These are phyloP conservation scores for Alosa alosa DNA, from an alignment of 2,113 vertebrate species.

Conservation along the genomic window DNA sequence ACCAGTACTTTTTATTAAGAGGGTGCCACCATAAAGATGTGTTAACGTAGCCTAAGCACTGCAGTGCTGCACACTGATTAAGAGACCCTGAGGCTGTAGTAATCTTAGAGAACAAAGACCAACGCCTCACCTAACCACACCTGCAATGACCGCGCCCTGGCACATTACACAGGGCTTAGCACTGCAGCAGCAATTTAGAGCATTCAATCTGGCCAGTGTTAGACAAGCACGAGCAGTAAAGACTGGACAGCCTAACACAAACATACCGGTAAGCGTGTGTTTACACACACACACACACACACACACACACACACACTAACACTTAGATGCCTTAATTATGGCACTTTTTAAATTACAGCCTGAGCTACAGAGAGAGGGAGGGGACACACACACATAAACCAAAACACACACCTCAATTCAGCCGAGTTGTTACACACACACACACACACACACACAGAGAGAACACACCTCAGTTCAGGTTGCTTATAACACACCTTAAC, in stretches of 20 bases:
- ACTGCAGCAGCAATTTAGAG: too few species aligned
- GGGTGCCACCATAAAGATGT: too few species aligned
- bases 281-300: neutral
- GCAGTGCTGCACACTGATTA: neutral
- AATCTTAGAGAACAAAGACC: neutral
- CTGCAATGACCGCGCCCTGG: neutral
- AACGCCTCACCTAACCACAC: neutral
- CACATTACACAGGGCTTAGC: neutral
- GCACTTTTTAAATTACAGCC: neutral
- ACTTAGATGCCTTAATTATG: neutral
- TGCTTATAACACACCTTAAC: neutral
- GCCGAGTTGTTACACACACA: neutral
- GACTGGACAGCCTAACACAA: neutral
- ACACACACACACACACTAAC: neutral
- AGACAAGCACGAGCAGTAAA: too few species aligned
- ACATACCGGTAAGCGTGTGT: neutral
- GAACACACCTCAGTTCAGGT: neutral
- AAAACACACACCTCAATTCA: neutral
- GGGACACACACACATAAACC: neutral
- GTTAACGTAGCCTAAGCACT: neutral
- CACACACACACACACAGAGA: neutral
- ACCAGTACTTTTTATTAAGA: too few species aligned
- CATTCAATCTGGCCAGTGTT: too few species aligned
- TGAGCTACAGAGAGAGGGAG: neutral
- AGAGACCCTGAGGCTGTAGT: neutral